These are phyloP conservation scores for Eupithecia subfuscata DNA, from an alignment of 2,888 invertebrate species.

Conservation along the genomic window DNA sequence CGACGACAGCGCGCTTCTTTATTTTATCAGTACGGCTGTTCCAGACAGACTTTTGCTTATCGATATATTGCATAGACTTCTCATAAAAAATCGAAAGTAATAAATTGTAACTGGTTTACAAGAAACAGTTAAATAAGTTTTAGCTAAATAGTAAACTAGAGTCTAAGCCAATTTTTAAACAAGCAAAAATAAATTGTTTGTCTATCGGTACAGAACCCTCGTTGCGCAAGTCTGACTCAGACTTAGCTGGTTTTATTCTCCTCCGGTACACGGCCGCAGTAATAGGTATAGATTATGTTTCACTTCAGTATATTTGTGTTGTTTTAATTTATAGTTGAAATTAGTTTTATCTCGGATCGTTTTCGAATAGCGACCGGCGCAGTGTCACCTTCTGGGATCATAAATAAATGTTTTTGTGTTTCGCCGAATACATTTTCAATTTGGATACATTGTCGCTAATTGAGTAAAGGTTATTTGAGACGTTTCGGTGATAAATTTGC, in stretches of 20 bases:
- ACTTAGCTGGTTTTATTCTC: slow-evolving; percentile 19
- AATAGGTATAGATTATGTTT: slow-evolving; percentile 46
- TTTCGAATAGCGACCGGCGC: slow-evolving; percentile 7
- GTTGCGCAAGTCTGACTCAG: background rate
- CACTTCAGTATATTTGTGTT: slow-evolving; percentile 44
- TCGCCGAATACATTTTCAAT: slow-evolving; percentile 7
- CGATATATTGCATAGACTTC: background rate
- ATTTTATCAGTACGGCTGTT: background rate
- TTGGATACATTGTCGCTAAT: slow-evolving; percentile 10
- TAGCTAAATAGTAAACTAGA: background rate
- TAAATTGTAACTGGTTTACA: background rate
- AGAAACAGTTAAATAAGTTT: background rate
- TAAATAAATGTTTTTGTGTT: slow-evolving; percentile 15
- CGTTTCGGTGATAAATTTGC: slow-evolving; percentile 4
- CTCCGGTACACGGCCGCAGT: slow-evolving; percentile 35
- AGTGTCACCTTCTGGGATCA: slow-evolving; percentile 18
- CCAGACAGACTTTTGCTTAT: background rate
- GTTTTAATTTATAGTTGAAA: slow-evolving; percentile 39
- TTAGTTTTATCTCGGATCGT: slow-evolving; percentile 12
- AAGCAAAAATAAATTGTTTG: background rate
- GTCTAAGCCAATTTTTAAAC: background rate
- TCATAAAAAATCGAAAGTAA: background rate
- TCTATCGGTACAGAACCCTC: slow-evolving; percentile 1
- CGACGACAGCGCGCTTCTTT: background rate
- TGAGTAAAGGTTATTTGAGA: slow-evolving; percentile 3